Conservation (phyloP, 2,797 vertebrate species). For the Amazona finschi region DNA sequence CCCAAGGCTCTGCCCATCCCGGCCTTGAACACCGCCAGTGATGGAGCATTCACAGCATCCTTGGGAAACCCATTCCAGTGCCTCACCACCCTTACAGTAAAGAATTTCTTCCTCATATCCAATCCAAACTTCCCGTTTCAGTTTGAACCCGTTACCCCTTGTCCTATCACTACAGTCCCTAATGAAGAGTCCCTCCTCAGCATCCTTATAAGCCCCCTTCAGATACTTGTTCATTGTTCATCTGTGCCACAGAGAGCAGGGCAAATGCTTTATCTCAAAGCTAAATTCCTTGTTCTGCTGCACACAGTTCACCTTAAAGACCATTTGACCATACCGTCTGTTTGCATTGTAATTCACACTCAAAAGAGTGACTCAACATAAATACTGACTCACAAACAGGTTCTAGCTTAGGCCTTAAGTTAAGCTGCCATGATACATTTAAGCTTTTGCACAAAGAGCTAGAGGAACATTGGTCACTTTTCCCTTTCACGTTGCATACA, state of each 20-base stretch:
- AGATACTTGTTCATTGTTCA: not conserved
- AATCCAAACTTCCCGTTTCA: too few species aligned
- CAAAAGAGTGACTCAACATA: conserved; percentile 14
- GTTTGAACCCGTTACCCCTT: too few species aligned
- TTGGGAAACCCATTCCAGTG: too few species aligned
- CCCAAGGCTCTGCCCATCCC: too few species aligned
- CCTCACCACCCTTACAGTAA: too few species aligned
- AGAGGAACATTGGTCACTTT: not conserved
- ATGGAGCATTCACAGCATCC: too few species aligned
- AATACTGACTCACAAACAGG: not conserved
- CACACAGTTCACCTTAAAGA: not conserved
- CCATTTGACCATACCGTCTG: not conserved
- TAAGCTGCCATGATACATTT: not conserved
- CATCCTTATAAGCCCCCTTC: too few species aligned
- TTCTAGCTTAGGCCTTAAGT: not conserved
- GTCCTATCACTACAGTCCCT: too few species aligned
- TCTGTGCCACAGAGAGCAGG: not conserved
- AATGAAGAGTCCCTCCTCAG: too few species aligned
- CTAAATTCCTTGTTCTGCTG: not conserved
- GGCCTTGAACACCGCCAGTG: too few species aligned
- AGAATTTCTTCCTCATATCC: too few species aligned
- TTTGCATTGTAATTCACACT: not conserved
- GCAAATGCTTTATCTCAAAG: not conserved
- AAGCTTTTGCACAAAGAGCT: not conserved
- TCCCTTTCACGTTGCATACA: not conserved